phyloP scores from a whole-genome alignment of 2,888 invertebrate species.

The Phyllotreta striolata region DNA sequence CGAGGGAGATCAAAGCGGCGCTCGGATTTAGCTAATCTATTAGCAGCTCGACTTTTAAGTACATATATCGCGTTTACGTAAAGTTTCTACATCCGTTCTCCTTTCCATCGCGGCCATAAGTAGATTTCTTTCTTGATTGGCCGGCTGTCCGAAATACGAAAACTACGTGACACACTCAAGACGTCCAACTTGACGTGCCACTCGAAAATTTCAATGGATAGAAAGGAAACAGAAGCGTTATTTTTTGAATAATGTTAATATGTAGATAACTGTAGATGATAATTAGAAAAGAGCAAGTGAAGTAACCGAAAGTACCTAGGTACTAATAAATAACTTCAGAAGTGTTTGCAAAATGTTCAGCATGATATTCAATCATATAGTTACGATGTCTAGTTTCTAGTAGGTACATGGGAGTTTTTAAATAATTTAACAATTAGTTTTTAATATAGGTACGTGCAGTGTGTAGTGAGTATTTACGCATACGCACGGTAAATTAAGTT shows the following conservation, averaged over 20 bases:
- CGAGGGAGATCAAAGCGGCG: constrained; percentile 1
- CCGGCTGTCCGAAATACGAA: not conserved
- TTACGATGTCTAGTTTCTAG: too few relatives aligned
- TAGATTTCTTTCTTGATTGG: constrained; percentile 8
- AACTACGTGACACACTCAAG: constrained; percentile 8
- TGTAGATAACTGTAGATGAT: not conserved
- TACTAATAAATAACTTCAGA: too few relatives aligned
- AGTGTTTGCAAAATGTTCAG: too few relatives aligned
- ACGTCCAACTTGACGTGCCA: constrained; percentile 21
- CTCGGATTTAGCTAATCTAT: constrained; percentile 4
- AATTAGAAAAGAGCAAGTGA: too few relatives aligned
- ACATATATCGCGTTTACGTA: constrained; percentile 8
- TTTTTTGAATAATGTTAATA: not conserved
- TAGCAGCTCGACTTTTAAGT: not conserved
- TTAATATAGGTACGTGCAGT: too few relatives aligned
- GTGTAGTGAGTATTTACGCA: too few relatives aligned
- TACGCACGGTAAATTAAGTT: too few relatives aligned
- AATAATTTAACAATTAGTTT: too few relatives aligned
- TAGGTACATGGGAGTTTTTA: too few relatives aligned
- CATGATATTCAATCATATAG: too few relatives aligned
- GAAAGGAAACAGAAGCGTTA: not conserved
- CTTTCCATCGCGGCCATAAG: constrained; percentile 16
- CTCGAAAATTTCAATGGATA: constrained; percentile 9
- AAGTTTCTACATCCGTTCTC: constrained; percentile 32
- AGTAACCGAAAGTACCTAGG: too few relatives aligned